Conservation (phyloP, 2,797 vertebrate species). For the Euthynnus affinis region DNA sequence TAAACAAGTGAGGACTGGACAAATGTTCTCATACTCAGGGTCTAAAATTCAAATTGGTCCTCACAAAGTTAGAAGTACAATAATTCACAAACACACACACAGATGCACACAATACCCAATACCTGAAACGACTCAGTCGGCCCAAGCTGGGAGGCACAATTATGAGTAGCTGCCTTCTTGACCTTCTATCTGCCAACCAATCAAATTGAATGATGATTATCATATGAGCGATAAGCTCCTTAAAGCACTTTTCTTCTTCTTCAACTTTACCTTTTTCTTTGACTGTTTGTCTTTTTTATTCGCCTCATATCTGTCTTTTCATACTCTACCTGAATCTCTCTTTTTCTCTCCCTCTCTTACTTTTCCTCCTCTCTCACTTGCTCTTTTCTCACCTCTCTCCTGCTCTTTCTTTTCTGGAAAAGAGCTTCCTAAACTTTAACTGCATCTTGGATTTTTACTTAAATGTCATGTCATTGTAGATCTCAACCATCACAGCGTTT, state of each 20-base stretch:
- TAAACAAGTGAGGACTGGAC: not conserved
- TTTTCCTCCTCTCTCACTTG: slow-evolving; percentile 12
- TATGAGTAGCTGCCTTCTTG: slow-evolving; percentile 65
- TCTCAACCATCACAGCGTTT: slow-evolving; percentile 38
- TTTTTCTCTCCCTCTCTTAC: not conserved
- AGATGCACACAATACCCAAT: slow-evolving; percentile 39
- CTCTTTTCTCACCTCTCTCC: slow-evolving; percentile 8
- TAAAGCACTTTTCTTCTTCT: slow-evolving; percentile 49
- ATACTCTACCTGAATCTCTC: not conserved
- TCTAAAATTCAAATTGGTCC: slow-evolving; percentile 32
- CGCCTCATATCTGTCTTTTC: slow-evolving; percentile 13
- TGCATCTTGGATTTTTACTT: slow-evolving; percentile 32
- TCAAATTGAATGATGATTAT: slow-evolving; percentile 78
- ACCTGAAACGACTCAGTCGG: slow-evolving; percentile 45
- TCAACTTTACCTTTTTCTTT: slow-evolving; percentile 36
- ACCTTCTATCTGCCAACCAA: slow-evolving; percentile 69
- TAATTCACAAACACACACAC: not conserved
- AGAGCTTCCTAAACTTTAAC: slow-evolving; percentile 35
- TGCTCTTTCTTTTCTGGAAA: slow-evolving; percentile 18
- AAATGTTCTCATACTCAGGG: slow-evolving; percentile 11
- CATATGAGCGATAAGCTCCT: slow-evolving; percentile 62
- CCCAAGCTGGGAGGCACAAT: slow-evolving; percentile 67
- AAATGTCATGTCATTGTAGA: slow-evolving; percentile 56
- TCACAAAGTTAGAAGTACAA: slow-evolving; percentile 20
- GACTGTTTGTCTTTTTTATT: slow-evolving; percentile 50